Evolutionary conservation across 2,113 vertebrate species (phyloP), one percentile per base, ranked within the genome.

Genomic region (Aythya baeri): DNA sequence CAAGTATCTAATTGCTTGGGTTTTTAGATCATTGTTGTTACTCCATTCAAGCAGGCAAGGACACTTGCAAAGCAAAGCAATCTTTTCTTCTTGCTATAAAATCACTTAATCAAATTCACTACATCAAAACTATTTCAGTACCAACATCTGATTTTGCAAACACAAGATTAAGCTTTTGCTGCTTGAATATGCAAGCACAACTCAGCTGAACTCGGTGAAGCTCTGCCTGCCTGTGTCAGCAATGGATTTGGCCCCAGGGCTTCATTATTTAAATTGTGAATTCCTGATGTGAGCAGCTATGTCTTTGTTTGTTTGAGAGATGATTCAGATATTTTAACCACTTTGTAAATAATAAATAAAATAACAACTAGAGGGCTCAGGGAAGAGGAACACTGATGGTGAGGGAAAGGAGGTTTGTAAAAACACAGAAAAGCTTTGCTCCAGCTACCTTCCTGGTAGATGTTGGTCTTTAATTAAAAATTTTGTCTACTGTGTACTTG

Each of bases 301-400:
- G 41, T 50, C 58, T 89, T 34, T 95, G 26, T 79, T 88, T 80
- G 25, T 79, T 72, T 89, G 66, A 81, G 61, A 86, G 38, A 93
- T 83, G 13, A 7, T 80, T 88, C 22, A 70, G 34, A 89, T 55
- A 57, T 27, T 83, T 89, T 20, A 54, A 6, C 11, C 2, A 17
- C n/a, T 89, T 88, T 63, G 77, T 57, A 91, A 89, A 83, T 67
- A 83, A 83, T 54, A 89, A 89, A 75, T 89, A 77, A 55, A 86
- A 74, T 70, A 61, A 59, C n/a, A 74, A 17, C 15, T 46, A 6
- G 2, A 89, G 79, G 27, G 32, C 12, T 67, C 22, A 46, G 41
- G 32, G 18, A 65, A 63, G 55, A 57, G 25, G 21, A 94, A 71
- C 26, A 55, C 13, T 85, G 46, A 54, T 14, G 32, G 31, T 50